Evolutionary conservation across 37 sponge, comb jelly and placozoan genomes (phyloP), one percentile per base, ranked within the genome.

Genomic region (Chondrosia reniformis): DNA sequence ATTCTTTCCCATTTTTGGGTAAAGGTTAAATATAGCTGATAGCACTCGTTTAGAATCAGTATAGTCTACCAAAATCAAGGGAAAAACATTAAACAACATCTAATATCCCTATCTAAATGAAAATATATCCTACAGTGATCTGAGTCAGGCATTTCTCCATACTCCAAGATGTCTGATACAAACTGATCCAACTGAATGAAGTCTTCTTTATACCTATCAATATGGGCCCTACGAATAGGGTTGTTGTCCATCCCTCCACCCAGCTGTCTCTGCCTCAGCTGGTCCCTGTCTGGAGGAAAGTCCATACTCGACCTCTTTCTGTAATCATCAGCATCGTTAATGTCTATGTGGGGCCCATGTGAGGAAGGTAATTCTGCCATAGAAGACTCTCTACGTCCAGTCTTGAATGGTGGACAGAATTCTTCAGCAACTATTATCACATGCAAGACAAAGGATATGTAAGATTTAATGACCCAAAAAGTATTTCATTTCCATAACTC

Each of bases 151-250:
- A 69, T 19, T 25, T 69, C 72, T 24, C 72, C 72, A 69, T 34
- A 69, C 36, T 69, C 72, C 38, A 69, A 39, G n/a, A 40, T 69
- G n/a, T 43, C 72, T 38, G 72, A 69, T 24, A 39, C 72, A 69
- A 42, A 69, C 43, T 69, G 44, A 6, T 69, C 72, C n/a, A 40
- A 34, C 37, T 69, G 44, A 1, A 40, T 41, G 72, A 39, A 69
- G 5, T 69, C 72, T 34, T 69, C 72, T 44, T 69, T 69, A 6
- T 39, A 69, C 31, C n/a, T 41, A 25, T 69, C 72, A 13, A 69
- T n/a, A 6, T 69, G 72, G 2, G 72, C 72, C 15, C 22, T 40
- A 21, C 43, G 43, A 6, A 69, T 69, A 19, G 42, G 72, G 72
- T 69, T 44, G n/a, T 40, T 69, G 58, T 56, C 58, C 27, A 28